A percentile compares a stretch with the other conserved stretches of the same genome.
phyloP scores from a whole-genome alignment of 2,888 invertebrate species.

The Augochlorella aurata region DNA sequence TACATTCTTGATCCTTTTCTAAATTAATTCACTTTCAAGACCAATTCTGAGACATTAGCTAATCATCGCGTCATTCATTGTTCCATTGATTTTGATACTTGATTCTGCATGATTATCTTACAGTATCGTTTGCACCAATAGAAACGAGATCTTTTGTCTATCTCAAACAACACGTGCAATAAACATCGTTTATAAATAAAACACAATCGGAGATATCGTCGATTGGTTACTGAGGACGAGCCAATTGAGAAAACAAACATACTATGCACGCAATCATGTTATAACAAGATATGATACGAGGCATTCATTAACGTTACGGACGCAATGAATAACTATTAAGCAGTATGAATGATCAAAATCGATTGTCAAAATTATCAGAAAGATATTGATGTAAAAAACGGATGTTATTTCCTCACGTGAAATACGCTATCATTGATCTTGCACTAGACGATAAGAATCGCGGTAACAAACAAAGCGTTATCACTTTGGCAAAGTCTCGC shows the following conservation, averaged over 20 bases:
- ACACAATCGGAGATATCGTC: not conserved
- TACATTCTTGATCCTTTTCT: not conserved
- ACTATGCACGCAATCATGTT: not conserved
- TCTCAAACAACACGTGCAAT: not conserved
- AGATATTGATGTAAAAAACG: not conserved
- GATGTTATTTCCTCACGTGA: not conserved
- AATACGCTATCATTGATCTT: not conserved
- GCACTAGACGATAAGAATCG: not conserved
- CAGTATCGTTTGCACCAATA: not conserved
- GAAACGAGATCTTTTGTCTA: not conserved
- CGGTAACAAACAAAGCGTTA: not conserved
- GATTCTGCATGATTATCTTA: not conserved
- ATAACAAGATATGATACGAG: slow-evolving; percentile 14
- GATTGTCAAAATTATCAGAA: not conserved
- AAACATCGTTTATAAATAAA: not conserved
- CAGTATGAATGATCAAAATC: not conserved
- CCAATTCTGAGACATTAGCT: not conserved
- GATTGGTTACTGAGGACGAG: not conserved
- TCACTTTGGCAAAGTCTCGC: not conserved
- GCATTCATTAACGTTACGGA: not conserved
- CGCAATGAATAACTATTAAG: not conserved
- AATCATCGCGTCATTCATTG: not conserved
- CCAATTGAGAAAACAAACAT: not conserved
- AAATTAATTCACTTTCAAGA: not conserved
- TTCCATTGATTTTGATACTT: not conserved